Percentiles rank a stretch among this genome's conserved stretches.
Conservation (phyloP, 2,113 vertebrate species). For the Osmerus eperlanus region DNA sequence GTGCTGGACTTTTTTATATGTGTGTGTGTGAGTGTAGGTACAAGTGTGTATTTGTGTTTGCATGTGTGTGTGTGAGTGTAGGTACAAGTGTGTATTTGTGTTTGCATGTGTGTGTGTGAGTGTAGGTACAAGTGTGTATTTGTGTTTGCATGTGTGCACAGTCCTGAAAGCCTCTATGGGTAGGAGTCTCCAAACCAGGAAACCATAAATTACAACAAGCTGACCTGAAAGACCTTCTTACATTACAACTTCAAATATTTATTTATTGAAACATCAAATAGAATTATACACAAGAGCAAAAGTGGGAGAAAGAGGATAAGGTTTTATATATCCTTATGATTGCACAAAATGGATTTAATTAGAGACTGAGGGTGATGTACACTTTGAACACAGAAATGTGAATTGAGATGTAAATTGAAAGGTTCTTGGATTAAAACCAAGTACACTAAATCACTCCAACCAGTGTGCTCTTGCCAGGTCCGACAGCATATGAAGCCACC, state of each 20-base stretch:
- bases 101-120: background rate
- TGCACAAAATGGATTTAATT: constrained; percentile 20
- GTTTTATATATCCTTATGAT: constrained; percentile 17
- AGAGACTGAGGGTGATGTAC: constrained; percentile 20
- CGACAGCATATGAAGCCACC: constrained; percentile 59
- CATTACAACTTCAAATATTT: constrained; percentile 38
- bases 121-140: background rate
- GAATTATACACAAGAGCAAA: constrained; percentile 28
- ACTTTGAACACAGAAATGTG: constrained; percentile 16
- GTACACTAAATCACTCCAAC: constrained; percentile 57
- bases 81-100: too few relatives aligned
- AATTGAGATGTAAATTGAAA: constrained; percentile 4
- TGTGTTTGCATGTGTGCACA: constrained; percentile 21
- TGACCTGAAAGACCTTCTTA: constrained; percentile 37
- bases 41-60: too few relatives aligned
- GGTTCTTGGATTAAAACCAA: constrained; percentile 40
- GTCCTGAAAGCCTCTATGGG: constrained; percentile 13
- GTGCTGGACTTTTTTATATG: too few relatives aligned
- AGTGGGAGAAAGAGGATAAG: constrained; percentile 21
- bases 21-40: too few relatives aligned
- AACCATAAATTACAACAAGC: constrained; percentile 47
- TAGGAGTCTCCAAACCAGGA: constrained; percentile 36
- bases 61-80: too few relatives aligned
- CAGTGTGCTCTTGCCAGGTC: constrained; percentile 57
- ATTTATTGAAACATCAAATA: constrained; percentile 37